These are phyloP conservation scores for Pandemis heparana DNA, from an alignment of 2,888 invertebrate species.

Conservation along the genomic window DNA sequence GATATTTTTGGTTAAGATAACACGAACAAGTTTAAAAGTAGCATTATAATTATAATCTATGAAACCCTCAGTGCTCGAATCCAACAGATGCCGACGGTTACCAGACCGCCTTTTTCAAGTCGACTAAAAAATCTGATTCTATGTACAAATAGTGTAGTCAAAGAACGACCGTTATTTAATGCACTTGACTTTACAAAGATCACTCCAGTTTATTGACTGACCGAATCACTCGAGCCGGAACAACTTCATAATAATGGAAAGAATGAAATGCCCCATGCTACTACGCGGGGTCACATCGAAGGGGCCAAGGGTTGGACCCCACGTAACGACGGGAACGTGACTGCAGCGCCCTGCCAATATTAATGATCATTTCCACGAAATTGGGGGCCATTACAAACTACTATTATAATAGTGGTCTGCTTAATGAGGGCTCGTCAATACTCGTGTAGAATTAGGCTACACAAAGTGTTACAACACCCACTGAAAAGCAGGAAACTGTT, in stretches of 20 bases:
- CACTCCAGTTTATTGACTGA: not conserved
- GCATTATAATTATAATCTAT: too few relatives aligned
- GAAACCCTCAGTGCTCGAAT: too few relatives aligned
- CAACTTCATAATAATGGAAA: not conserved
- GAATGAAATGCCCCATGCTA: slow-evolving; percentile 12
- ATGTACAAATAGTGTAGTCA: too few relatives aligned
- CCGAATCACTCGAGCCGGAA: not conserved
- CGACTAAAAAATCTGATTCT: too few relatives aligned
- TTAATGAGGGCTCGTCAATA: slow-evolving; percentile 16
- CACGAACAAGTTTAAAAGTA: too few relatives aligned
- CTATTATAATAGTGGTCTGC: slow-evolving; percentile 28
- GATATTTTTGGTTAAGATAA: too few relatives aligned
- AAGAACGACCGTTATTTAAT: too few relatives aligned
- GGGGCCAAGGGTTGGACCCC: slow-evolving; percentile 38
- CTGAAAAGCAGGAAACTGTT: too few relatives aligned
- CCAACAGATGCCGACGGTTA: too few relatives aligned
- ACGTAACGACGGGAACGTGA: slow-evolving; percentile 36
- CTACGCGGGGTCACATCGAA: slow-evolving; percentile 16
- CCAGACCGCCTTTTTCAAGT: too few relatives aligned
- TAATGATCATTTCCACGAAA: slow-evolving; percentile 33
- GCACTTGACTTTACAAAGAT: not conserved
- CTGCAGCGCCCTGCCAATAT: slow-evolving; percentile 30
- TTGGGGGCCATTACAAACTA: slow-evolving; percentile 34
- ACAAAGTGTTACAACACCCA: too few relatives aligned
- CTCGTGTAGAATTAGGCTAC: too few relatives aligned